Base-by-base conservation (phyloP, 2,888 invertebrate genomes). In the Galerucella nymphaeae region DNA sequence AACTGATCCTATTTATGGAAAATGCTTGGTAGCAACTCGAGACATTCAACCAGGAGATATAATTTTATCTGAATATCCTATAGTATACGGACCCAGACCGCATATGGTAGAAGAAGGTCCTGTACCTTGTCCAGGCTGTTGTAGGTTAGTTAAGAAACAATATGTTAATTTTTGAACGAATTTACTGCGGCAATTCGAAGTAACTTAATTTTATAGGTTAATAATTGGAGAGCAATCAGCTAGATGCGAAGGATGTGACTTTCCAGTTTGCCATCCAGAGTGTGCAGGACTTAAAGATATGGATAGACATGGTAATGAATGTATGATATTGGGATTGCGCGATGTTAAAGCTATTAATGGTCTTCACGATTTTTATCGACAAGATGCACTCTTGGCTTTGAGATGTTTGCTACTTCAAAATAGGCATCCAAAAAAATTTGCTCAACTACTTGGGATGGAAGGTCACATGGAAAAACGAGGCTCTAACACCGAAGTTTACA, bases 101-200 rank as follows among this genome's bases (percentile, higher is more conserved):
- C 89, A 90, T 82, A 87, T 88, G 1, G 88, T 89, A 45, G 89
- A 91, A 63, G 90, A 90, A 76, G 86, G 84, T 23, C 84, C 86
- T 9, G 90, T 92, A 83, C 89, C 93, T 0, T 95, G 95, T 79
- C 91, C 94, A 0, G 94, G 93, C 0, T 95, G 95, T 80, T 93
- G 91, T 76, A 89, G 86, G 91, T 91, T 84, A 80, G 70, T 58
- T 30, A 18, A 11, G n/a, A 53, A 53, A 53, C 2, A 53, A 3
- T 16, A 9, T 2, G 2, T 71, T 48, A 38, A 70, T 41, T 14
- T 30, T 41, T 58, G 1, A 45, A 13, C 58, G 6, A 71, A 53
- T 14, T 66, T 16, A 11, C 45, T 38, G 8, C 9, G 30, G 30
- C 8, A 38, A 9, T 38, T 38, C 30, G 9, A 38, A 38, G 30